Percentiles rank a stretch among this genome's conserved stretches.
Evolutionary conservation across 2,797 vertebrate species (phyloP).

Genomic region (Dendrocincla tyrannina): DNA sequence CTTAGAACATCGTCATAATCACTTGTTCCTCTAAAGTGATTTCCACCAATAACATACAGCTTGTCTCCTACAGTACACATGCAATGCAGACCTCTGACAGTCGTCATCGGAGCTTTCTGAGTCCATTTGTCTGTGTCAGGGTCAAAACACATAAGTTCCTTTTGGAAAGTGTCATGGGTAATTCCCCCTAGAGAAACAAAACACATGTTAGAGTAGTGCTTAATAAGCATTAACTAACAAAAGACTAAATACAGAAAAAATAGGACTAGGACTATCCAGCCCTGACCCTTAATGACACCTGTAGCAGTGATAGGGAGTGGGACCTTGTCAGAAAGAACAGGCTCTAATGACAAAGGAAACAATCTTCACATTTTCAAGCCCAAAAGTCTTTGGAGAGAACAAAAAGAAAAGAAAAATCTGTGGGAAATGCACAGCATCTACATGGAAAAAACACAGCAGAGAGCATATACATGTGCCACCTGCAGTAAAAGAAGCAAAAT

Average conservation of each 20-base stretch:
- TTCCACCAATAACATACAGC: conserved; percentile 96
- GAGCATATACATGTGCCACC: background rate
- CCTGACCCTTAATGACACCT: background rate
- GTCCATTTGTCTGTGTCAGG: conserved; percentile 98
- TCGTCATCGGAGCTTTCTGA: conserved; percentile 97
- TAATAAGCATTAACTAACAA: background rate
- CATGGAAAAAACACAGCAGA: background rate
- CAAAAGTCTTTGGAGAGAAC: background rate
- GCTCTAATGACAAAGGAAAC: background rate
- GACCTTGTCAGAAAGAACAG: background rate
- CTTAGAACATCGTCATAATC: conserved; percentile 98
- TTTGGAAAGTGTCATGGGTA: conserved; percentile 98
- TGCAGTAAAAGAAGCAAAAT: background rate
- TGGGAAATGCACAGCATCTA: background rate
- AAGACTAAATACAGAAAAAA: background rate
- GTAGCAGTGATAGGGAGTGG: background rate
- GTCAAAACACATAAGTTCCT: conserved; percentile 99
- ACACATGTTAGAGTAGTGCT: background rate
- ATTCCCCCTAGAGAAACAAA: conserved; percentile 86
- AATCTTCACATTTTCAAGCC: background rate
- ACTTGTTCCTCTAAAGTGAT: conserved; percentile 96
- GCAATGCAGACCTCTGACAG: conserved; percentile 95
- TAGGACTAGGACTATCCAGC: background rate
- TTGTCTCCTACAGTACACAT: conserved; percentile 98
- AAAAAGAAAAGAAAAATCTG: background rate